Evolutionary conservation across 2,797 vertebrate species (phyloP).

Genomic region (Oreochromis mossambicus): DNA sequence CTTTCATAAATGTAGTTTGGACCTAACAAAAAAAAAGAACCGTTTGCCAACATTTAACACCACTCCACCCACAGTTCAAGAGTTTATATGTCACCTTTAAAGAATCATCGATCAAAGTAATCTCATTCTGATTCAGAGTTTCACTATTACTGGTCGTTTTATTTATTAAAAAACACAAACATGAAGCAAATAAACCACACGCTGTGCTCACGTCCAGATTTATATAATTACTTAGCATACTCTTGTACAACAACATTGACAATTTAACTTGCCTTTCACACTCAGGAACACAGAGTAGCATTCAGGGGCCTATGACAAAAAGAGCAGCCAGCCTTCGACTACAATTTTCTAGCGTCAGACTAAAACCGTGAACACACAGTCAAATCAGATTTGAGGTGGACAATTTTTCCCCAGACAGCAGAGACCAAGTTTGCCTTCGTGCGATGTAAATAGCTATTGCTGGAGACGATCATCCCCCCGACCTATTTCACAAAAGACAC

Average conservation of each 20-base stretch:
- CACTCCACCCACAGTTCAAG: slow-evolving; percentile 39
- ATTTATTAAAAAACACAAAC: slow-evolving; percentile 57
- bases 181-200: slow-evolving; percentile 11
- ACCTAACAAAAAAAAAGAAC: slow-evolving; percentile 22
- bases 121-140: slow-evolving; percentile 65
- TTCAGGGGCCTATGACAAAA: slow-evolving; percentile 43
- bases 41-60: slow-evolving; percentile 36
- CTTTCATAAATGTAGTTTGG: background rate
- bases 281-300: background rate
- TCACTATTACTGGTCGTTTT: slow-evolving; percentile 59
- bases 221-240: slow-evolving; percentile 24
- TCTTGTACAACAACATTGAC: background rate
- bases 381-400: slow-evolving; percentile 28
- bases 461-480: slow-evolving; percentile 3
- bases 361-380: slow-evolving; percentile 9
- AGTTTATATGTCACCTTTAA: slow-evolving; percentile 52
- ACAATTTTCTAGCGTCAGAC: slow-evolving; percentile 49
- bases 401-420: slow-evolving; percentile 60
- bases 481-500: slow-evolving; percentile 12
- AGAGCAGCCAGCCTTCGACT: background rate
- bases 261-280: background rate
- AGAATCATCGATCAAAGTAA: slow-evolving; percentile 52
- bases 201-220: background rate
- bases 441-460: slow-evolving; percentile 5
- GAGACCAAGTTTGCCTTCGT: slow-evolving; percentile 10